Evolutionary conservation across 2,113 vertebrate species (phyloP).

Genomic region (Chelonoidis abingdonii): DNA sequence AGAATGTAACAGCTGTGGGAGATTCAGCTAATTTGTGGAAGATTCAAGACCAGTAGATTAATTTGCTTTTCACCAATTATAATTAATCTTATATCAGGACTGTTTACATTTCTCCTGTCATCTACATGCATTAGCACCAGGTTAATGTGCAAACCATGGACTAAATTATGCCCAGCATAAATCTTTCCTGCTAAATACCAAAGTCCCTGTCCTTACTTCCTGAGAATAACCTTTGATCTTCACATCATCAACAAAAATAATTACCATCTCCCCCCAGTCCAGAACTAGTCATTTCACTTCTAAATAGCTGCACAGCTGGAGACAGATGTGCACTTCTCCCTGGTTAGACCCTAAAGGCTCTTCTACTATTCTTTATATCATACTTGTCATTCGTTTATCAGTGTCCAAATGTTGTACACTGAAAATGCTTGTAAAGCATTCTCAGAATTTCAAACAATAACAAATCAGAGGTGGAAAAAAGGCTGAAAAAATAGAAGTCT

Average conservation of each 20-base stretch:
- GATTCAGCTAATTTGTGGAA: conserved; percentile 60
- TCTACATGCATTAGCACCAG: conserved; percentile 76
- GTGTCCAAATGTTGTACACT: conserved; percentile 80
- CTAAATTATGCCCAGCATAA: conserved; percentile 73
- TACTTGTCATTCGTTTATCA: conserved; percentile 86
- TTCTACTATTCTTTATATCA: conserved; percentile 80
- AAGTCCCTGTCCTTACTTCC: conserved; percentile 72
- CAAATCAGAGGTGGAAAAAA: conserved; percentile 64
- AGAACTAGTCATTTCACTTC: conserved; percentile 70
- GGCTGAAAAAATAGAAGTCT: conserved; percentile 67
- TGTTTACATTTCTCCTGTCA: conserved; percentile 80
- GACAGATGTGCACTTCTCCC: conserved; percentile 81
- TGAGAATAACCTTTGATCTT: conserved; percentile 83
- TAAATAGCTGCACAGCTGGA: conserved; percentile 81
- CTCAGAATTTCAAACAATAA: conserved; percentile 87
- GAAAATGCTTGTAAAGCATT: conserved; percentile 85
- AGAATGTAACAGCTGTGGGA: conserved; percentile 58
- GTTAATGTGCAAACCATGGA: conserved; percentile 77
- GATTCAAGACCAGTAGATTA: conserved; percentile 75
- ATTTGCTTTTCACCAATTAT: conserved; percentile 79
- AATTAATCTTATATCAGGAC: conserved; percentile 74
- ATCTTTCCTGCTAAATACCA: conserved; percentile 75
- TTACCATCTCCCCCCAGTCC: conserved; percentile 74
- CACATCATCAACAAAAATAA: conserved; percentile 81
- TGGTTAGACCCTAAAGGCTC: conserved; percentile 70